These are phyloP conservation scores for Dolichoris vasculosae DNA, from an alignment of 1,140 invertebrate genomes.

Conservation along the genomic window DNA sequence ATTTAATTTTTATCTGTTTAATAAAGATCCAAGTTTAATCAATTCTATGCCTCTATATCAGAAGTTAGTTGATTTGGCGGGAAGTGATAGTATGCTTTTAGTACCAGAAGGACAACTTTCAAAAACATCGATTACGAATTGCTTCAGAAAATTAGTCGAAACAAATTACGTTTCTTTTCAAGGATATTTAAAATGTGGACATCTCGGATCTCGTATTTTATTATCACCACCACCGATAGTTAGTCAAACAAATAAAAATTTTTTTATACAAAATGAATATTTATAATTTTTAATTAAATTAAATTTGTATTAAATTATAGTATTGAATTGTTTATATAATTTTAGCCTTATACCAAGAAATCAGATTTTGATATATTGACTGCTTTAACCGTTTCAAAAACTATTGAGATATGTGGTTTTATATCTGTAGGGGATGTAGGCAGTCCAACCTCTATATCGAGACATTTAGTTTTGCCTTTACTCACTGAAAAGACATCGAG, in stretches of 20 bases:
- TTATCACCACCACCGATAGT: slow-evolving; percentile 86
- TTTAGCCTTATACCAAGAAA: slow-evolving; percentile 78
- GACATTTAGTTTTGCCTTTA: slow-evolving; percentile 90
- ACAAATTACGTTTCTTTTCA: slow-evolving; percentile 86
- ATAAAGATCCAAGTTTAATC: slow-evolving; percentile 62
- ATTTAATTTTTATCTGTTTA: background rate
- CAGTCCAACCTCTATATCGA: slow-evolving; percentile 93
- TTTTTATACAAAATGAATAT: slow-evolving; percentile 6
- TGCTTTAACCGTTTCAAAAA: slow-evolving; percentile 78
- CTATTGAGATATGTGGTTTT: slow-evolving; percentile 87
- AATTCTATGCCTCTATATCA: slow-evolving; percentile 67
- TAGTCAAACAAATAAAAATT: slow-evolving; percentile 56
- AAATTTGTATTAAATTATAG: background rate
- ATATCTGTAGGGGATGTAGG: slow-evolving; percentile 88
- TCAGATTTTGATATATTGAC: slow-evolving; percentile 80
- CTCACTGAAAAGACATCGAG: slow-evolving; percentile 75
- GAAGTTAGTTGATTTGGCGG: slow-evolving; percentile 78
- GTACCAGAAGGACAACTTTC: slow-evolving; percentile 78
- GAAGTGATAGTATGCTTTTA: slow-evolving; percentile 79
- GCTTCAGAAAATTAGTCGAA: slow-evolving; percentile 85
- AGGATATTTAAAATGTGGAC: slow-evolving; percentile 85
- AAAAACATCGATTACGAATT: slow-evolving; percentile 78
- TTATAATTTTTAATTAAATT: background rate
- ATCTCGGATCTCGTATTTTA: slow-evolving; percentile 82
- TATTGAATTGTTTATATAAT: slow-evolving; percentile 50